A percentile compares a stretch with the other conserved stretches of the same genome.
phyloP scores from a whole-genome alignment of 2,797 vertebrate species.

The Triplophysa yarkandensis region DNA sequence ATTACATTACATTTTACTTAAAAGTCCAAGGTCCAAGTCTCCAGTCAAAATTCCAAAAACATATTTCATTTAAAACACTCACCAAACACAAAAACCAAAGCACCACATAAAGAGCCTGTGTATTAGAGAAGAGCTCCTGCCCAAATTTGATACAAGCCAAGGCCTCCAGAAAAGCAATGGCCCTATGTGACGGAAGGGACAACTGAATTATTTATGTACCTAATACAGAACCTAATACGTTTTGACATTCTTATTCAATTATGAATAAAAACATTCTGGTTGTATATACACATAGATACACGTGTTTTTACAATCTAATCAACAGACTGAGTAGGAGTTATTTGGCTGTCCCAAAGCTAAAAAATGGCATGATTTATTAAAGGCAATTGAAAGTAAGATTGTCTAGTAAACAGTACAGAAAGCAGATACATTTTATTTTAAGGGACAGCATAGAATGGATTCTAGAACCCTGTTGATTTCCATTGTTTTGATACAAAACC shows the following conservation, averaged over 20 bases:
- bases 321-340: constrained; percentile 13
- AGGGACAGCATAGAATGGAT: too few species aligned
- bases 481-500: too few species aligned
- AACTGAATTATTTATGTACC: background rate
- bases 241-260: background rate
- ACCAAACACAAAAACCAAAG: constrained; percentile 95
- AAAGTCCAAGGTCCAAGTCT: background rate
- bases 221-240: background rate
- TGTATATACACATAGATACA: constrained; percentile 1
- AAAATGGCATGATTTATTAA: constrained; percentile 37
- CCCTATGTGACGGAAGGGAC: constrained; percentile 69
- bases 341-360: constrained; percentile 16
- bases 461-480: too few species aligned
- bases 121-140: constrained; percentile 94
- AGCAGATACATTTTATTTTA: too few species aligned
- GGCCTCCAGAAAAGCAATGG: constrained; percentile 93
- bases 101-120: constrained; percentile 86
- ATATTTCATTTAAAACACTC: constrained; percentile 64
- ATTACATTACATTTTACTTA: background rate
- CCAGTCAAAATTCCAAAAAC: background rate
- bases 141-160: constrained; percentile 94
- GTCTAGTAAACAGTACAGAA: constrained; percentile 58
- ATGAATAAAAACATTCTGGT: background rate
- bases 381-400: constrained; percentile 28
- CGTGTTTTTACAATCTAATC: constrained; percentile 31